Conservation (phyloP, 2,888 invertebrate species). For the Eupithecia subumbrata region DNA sequence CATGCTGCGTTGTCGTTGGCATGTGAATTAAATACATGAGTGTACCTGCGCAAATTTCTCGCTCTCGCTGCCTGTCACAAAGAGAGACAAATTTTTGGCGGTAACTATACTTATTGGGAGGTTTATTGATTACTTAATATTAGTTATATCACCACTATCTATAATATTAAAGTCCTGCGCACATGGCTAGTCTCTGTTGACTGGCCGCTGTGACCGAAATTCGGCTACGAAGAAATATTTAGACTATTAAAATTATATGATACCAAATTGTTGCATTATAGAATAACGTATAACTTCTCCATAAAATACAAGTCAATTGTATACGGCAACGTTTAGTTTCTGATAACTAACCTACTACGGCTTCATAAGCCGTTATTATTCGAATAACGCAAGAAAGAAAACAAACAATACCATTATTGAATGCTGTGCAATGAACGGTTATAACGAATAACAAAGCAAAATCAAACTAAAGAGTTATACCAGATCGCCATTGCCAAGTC, state of each 20-base stretch:
- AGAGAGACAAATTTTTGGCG: too few relatives aligned
- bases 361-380: neutral
- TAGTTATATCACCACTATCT: neutral
- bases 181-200: neutral
- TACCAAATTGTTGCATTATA: neutral
- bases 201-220: neutral
- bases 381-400: neutral
- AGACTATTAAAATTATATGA: neutral
- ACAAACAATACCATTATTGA: neutral
- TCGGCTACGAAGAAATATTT: neutral
- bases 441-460: neutral
- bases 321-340: conserved; percentile 1
- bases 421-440: neutral
- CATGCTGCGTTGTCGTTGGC: too few relatives aligned
- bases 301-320: neutral
- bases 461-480: neutral
- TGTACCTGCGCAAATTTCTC: too few relatives aligned
- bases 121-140: neutral
- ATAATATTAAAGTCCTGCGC: neutral
- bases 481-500: neutral
- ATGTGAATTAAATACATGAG: too few relatives aligned
- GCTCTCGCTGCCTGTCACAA: too few relatives aligned
- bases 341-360: neutral
- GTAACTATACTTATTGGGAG: neutral
- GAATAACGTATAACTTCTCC: neutral